Base-by-base conservation (phyloP, 2,888 invertebrate species). In the Neoaliturus tenellus region DNA sequence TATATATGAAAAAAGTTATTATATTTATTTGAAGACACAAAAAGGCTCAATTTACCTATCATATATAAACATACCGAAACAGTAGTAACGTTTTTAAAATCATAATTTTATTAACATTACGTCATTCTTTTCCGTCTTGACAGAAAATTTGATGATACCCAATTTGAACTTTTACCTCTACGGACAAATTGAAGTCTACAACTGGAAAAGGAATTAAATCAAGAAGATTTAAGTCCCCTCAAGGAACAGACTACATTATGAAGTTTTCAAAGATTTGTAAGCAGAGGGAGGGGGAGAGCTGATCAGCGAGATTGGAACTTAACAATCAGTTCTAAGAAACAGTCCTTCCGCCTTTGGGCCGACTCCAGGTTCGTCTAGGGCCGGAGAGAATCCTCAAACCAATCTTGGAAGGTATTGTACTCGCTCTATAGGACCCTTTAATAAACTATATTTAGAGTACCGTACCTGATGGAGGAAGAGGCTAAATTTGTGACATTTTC, bases 241-340 rank as follows among this genome's bases (percentile, higher is more conserved):
- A n/a, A 23, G 71, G 39, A 10, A 23, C 41, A 71, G 39, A 39
- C 71, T 71, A 28, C 71, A 71, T 71, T 71, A 71, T 71, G 33
- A 71, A 71, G 71, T 71, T 71, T 33, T n/a, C 31, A 39, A 71
- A 33, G 71, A 41, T 33, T 39, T 69, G 35, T 44, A 69, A 33
- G 69, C 33, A 31, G 33, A 17, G 31, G 69, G 69, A 41, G 6
- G 71, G 71, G 41, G 41, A 14, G 41, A 35, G 23, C 14, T 35
- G 71, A 71, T 71, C 71, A 71, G 71, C 41, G 71, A 71, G 71
- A 71, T 71, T 71, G 41, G 39, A 71, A 71, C 71, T 35, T 71
- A 39, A 71, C 71, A 71, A 71, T 71, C 71, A 71, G 71, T 41
- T 17, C 20, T 20, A 39, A 71, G 71, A 71, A 39, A 35, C 39